A percentile compares a stretch with the other conserved stretches of the same genome.
Evolutionary conservation across 92 coral and sea anemone genomes (phyloP).

Genomic region (Zoanthus solanderi): DNA sequence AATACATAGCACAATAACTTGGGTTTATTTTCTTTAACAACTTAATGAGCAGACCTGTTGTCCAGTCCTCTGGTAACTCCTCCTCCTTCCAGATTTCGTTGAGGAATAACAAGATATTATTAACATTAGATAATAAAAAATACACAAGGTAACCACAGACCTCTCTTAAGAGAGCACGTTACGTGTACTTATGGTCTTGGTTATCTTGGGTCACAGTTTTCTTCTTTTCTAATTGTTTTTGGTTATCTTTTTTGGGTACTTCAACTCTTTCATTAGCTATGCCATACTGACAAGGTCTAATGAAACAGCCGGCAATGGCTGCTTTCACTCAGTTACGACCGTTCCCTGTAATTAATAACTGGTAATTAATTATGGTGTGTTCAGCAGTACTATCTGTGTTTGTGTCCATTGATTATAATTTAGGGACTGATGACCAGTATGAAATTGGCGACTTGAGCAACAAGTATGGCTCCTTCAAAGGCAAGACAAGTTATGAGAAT

Average conservation of each 20-base stretch:
- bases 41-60: conserved; percentile 43
- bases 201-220: no score
- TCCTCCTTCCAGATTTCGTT: conserved; percentile 34
- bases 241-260: no score
- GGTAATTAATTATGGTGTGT: no score
- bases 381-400: background rate
- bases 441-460: conserved; percentile 94
- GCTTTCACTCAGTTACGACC: background rate
- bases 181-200: no score
- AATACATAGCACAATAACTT: conserved; percentile 27
- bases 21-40: conserved; percentile 50
- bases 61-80: conserved; percentile 14
- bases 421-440: conserved; percentile 91
- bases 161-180: no score
- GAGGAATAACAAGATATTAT: background rate
- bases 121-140: no score
- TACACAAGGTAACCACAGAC: no score
- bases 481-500: conserved; percentile 38
- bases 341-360: background rate
- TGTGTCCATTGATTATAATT: background rate
- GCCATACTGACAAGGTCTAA: no score
- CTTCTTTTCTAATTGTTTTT: no score
- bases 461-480: conserved; percentile 85
- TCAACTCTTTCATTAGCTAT: no score
- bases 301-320: no score